Base-by-base conservation (phyloP, 2,797 vertebrate species). In the Tangara arthus region DNA sequence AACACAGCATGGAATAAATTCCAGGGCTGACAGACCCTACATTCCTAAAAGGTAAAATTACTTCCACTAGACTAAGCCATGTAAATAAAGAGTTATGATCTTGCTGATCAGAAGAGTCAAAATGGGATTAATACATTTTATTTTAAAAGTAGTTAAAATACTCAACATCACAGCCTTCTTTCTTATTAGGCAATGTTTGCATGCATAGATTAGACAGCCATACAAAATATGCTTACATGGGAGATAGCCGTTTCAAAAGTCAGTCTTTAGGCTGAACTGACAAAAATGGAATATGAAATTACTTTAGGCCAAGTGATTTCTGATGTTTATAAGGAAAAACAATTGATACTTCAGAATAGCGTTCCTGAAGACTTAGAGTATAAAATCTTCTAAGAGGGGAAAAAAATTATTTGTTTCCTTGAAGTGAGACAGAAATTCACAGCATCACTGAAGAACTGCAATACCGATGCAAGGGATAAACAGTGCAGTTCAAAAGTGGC, bases 31-130 rank as follows among this genome's bases (percentile, higher is more conserved):
- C 41, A 71, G 70, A 90, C 21, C 41, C 53, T 59, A 11, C 55
- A 79, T 70, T 95, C 60, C 90, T 75, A 24, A 82, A 32, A 71
- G 23, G 64, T 71, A 90, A 68, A 84, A 83, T 79, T 72, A 84
- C 78, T 89, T 90, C 42, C 73, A 71, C 47, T 61, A 69, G 39
- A 91, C 42, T 75, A 72, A 84, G 44, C 22, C 27, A 47, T 3
- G 6, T 28, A 61, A 94, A 89, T 28, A 65, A 94, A 81, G 22
- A 89, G 37, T 76, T 47, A 77, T 3, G 28, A 70, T 63, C 39
- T 59, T 46, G 21, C 37, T 46, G 47, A 95, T 72, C 50, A 66
- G 79, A 71, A 90, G 50, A 73, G 20, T 73, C 39, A 88, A 91
- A 92, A 64, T 12, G 11, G 32, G 52, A 87, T 82, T 68, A 46